Conservation (phyloP, 2,113 vertebrate species). For the Oostethus manadensis region DNA sequence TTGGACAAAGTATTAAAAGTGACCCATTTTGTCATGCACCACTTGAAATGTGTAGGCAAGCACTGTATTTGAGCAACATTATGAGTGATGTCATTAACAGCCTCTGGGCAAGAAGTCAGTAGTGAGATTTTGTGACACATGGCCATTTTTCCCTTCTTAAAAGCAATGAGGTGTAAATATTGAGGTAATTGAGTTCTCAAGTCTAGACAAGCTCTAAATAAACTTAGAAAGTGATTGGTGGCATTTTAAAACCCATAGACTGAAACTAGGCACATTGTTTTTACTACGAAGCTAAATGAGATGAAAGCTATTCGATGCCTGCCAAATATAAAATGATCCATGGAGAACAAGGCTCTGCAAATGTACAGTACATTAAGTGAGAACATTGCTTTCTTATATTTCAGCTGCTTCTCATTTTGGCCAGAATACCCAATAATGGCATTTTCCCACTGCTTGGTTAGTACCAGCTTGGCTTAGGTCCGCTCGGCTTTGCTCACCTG, state of each 20-base stretch:
- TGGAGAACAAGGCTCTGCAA: conserved; percentile 25
- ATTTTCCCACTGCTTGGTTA: no score
- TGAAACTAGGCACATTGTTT: conserved; percentile 5
- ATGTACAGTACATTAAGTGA: conserved; percentile 1
- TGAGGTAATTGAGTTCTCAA: conserved; percentile 10
- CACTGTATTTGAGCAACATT: conserved; percentile 9
- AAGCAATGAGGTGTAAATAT: conserved; percentile 36
- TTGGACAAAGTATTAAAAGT: conserved; percentile 53
- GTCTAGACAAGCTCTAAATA: conserved; percentile 32
- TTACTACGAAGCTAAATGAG: conserved; percentile 29
- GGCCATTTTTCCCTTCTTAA: conserved; percentile 28
- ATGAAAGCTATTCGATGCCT: neutral
- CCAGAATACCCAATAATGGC: neutral
- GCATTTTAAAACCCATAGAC: conserved; percentile 5
- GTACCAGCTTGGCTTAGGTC: no score
- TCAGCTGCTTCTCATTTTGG: conserved; percentile 1
- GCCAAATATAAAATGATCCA: neutral
- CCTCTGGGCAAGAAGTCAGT: conserved; percentile 14
- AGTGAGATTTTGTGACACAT: conserved; percentile 12
- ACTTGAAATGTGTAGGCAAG: conserved; percentile 19
- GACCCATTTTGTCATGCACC: conserved; percentile 56
- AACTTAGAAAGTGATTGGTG: conserved; percentile 8
- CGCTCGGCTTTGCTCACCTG: no score
- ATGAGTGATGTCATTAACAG: conserved; percentile 28
- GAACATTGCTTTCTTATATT: no score